phyloP scores from a whole-genome alignment of 2,113 vertebrate species.

The Engraulis encrasicolus region DNA sequence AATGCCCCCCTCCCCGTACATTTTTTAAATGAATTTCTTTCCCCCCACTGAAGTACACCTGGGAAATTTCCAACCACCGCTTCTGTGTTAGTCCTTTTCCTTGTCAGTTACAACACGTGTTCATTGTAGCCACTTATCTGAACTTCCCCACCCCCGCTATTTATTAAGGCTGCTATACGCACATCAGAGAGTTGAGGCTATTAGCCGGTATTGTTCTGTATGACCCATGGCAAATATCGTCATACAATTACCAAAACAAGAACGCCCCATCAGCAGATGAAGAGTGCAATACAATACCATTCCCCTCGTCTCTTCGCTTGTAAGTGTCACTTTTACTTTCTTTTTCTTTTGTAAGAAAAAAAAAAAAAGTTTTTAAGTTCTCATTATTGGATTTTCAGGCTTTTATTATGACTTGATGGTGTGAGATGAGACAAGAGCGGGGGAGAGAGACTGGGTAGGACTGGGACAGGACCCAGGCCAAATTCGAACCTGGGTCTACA shows the following conservation, averaged over 20 bases:
- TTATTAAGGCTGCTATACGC: conserved; percentile 9
- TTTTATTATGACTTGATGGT: too few relatives aligned
- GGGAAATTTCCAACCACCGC: conserved; percentile 34
- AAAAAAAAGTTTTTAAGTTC: too few relatives aligned
- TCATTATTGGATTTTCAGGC: too few relatives aligned
- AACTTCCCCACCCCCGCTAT: not conserved
- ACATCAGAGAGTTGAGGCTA: not conserved
- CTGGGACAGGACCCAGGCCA: too few relatives aligned
- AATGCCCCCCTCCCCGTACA: conserved; percentile 46
- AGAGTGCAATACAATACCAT: not conserved
- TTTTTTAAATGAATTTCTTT: conserved; percentile 42
- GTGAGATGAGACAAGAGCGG: too few relatives aligned
- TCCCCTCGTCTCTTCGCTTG: not conserved
- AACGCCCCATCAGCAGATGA: not conserved
- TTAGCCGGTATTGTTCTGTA: not conserved
- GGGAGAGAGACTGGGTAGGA: too few relatives aligned
- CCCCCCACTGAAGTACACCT: conserved; percentile 21
- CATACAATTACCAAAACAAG: not conserved
- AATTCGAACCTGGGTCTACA: too few relatives aligned
- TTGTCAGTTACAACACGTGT: not conserved
- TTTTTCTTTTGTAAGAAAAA: too few relatives aligned
- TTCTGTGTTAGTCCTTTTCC: conserved; percentile 11
- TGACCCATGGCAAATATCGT: not conserved
- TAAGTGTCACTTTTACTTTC: too few relatives aligned
- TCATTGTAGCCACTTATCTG: not conserved